A percentile compares a stretch with the other conserved stretches of the same genome.
phyloP scores from a whole-genome alignment of 2,888 invertebrate genomes.

The Lottia scabra region DNA sequence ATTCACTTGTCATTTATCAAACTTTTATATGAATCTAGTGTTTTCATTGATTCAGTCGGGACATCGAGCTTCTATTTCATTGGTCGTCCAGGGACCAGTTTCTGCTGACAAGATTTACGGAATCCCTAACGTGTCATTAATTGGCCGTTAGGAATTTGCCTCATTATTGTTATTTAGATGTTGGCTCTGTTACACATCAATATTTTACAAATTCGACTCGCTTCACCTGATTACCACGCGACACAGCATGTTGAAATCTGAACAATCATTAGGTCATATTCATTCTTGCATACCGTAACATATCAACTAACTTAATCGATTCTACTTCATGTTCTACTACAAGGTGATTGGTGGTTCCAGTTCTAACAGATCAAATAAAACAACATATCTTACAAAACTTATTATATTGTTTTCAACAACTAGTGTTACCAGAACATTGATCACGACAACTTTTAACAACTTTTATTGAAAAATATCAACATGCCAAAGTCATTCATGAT shows the following conservation, averaged over 20 bases:
- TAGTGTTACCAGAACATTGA: no score
- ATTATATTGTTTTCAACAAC: no score
- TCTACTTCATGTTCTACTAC: no score
- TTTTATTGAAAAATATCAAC: background rate
- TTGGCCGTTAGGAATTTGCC: background rate
- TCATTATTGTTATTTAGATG: constrained; percentile 2
- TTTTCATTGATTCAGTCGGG: background rate
- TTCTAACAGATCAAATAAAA: no score
- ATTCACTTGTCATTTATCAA: background rate
- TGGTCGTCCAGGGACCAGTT: background rate
- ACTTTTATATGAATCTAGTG: background rate
- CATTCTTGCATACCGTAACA: no score
- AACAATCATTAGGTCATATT: no score
- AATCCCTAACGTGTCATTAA: background rate
- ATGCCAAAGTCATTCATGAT: constrained; percentile 21
- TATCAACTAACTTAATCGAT: no score
- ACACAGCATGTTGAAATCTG: constrained; percentile 1
- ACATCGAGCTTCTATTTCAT: no score
- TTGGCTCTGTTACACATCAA: background rate
- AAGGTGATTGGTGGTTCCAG: no score
- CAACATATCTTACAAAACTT: no score
- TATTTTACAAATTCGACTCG: background rate
- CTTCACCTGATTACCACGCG: background rate
- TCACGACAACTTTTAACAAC: no score
- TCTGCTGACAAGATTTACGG: constrained; percentile 4